Evolutionary conservation across 2,888 invertebrate species (phyloP), one percentile per base, ranked within the genome.

Genomic region (Drosophila prostipennis): DNA sequence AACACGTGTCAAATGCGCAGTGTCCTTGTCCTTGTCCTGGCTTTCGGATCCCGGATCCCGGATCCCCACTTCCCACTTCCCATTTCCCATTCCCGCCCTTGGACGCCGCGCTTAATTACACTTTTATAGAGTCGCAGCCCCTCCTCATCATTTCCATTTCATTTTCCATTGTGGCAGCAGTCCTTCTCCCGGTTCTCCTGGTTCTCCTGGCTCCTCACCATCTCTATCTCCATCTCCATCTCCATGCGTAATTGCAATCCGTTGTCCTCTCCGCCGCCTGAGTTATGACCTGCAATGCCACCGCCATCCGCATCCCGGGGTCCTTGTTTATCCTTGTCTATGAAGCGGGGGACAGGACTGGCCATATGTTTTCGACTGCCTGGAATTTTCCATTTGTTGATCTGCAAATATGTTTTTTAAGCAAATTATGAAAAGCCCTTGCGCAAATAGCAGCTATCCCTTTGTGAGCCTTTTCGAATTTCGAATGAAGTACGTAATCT

Each of bases 231-330:
- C 72, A 75, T 42, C 48, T 6, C 6, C 48, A 16, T 32, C 48
- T 39, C 49, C 72, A 75, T 51, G 72, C 53, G 79, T 59, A 70
- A 73, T 70, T 75, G 77, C 72, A 72, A 72, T 75, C 37, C 71
- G 52, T 61, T 49, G 65, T 68, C 78, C 80, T 77, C 70, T 71
- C 68, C 83, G 58, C 57, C 64, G 74, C 48, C 78, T 81, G 76
- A 80, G 68, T 79, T 81, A 81, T 84, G 80, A 81, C 71, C 67
- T 60, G 76, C 40, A 52, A 71, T 81, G 85, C 78, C 69, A 76
- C 79, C 74, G 61, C 29, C 29, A 14, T 32, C 29, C n/a, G 29
- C 29, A 46, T 46, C 46, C 26, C 23, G 43, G 26, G 43, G 13
- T 56, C 61, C 48, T 51, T 19, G 40, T 16, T 48, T 34, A 48